Conservation (phyloP, 2,113 vertebrate genomes). For the Psephotus haematonotus region DNA sequence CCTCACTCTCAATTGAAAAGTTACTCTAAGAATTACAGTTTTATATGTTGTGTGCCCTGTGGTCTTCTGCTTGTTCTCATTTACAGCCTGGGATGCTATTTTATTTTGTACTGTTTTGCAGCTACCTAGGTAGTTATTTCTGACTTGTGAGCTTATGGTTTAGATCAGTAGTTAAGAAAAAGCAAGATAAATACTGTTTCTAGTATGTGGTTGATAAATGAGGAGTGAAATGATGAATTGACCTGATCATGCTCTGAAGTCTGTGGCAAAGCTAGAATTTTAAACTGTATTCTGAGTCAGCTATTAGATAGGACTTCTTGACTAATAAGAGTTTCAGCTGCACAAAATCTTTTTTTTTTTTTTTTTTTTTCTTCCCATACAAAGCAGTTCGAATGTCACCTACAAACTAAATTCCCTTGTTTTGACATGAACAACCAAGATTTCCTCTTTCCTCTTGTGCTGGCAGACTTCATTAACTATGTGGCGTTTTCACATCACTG, state of each 20-base stretch:
- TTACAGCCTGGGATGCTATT: not conserved
- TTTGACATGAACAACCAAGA: not conserved
- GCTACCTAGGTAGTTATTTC: not conserved
- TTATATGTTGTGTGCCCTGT: not conserved
- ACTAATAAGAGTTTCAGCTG: not conserved
- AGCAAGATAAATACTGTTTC: not conserved
- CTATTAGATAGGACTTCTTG: not conserved
- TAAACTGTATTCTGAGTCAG: not conserved
- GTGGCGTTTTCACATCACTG: slow-evolving; percentile 20
- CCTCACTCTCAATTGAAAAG: not conserved
- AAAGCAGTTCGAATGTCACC: not conserved
- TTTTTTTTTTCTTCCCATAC: not conserved
- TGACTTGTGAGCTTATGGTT: not conserved
- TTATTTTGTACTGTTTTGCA: not conserved
- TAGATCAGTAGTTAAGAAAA: not conserved
- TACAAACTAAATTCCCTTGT: not conserved
- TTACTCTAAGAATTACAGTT: not conserved
- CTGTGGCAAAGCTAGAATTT: not conserved
- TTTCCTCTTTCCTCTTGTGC: not conserved
- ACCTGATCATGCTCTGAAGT: not conserved
- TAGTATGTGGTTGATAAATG: not conserved
- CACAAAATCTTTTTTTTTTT: not conserved
- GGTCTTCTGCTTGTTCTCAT: not conserved
- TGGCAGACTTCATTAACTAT: not conserved
- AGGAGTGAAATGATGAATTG: not conserved